Evolutionary conservation across 2,888 invertebrate species (phyloP).

Genomic region (Candidula unifasciata): DNA sequence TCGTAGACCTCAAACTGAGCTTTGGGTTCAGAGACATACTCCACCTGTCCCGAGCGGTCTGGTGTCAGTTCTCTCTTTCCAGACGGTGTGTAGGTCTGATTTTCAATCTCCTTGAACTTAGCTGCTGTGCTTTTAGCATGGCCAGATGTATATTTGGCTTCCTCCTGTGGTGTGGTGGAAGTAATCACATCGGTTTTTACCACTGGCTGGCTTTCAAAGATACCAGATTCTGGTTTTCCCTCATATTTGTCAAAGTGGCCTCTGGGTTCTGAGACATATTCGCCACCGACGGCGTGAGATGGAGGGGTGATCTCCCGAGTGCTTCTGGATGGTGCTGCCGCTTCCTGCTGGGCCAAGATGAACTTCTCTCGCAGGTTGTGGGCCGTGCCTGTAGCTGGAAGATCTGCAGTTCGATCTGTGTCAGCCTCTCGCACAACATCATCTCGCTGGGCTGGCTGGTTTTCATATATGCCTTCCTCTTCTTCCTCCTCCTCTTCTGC

Average conservation of each 20-base stretch:
- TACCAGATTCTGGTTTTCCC: constrained; percentile 66
- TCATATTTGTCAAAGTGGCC: constrained; percentile 58
- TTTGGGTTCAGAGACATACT: constrained; percentile 72
- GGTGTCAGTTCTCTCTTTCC: constrained; percentile 66
- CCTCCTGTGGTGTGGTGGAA: constrained; percentile 59
- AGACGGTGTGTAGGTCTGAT: constrained; percentile 54
- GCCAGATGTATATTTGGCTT: constrained; percentile 81
- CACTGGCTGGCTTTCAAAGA: constrained; percentile 65
- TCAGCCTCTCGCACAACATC: constrained; percentile 79
- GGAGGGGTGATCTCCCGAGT: constrained; percentile 62
- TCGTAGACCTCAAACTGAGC: constrained; percentile 63
- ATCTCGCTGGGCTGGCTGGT: constrained; percentile 54
- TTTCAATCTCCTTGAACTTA: constrained; percentile 88
- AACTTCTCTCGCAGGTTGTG: constrained; percentile 89
- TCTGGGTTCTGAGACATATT: constrained; percentile 65
- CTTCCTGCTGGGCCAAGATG: constrained; percentile 83
- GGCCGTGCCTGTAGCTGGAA: constrained; percentile 85
- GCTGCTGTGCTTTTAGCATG: constrained; percentile 89
- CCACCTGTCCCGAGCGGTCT: constrained; percentile 65
- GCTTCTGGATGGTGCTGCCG: constrained; percentile 30
- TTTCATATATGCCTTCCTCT: constrained; percentile 60
- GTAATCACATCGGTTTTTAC: constrained; percentile 63
- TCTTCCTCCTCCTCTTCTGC: constrained; percentile 54
- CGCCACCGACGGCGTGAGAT: constrained; percentile 55
- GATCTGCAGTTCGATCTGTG: constrained; percentile 63